These are phyloP conservation scores for Ichneumoninae sp. DNA, from an alignment of 2,888 invertebrate species.

Conservation along the genomic window DNA sequence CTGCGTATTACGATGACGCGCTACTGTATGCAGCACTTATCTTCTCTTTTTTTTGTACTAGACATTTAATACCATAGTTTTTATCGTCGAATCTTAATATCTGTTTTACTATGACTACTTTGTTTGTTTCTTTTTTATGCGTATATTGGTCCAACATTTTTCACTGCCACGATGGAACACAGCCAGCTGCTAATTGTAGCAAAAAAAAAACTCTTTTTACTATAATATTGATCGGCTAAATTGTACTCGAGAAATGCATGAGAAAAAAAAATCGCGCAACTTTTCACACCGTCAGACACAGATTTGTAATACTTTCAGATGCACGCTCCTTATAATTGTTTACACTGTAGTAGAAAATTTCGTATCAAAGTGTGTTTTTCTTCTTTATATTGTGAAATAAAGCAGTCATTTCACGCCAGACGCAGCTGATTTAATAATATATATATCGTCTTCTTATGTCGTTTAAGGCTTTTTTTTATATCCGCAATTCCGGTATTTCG, in stretches of 20 bases:
- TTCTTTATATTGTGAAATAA: constrained; percentile 46
- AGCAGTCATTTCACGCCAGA: constrained; percentile 40
- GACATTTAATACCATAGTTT: constrained; percentile 72
- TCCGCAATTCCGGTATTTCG: constrained; percentile 41
- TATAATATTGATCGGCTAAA: constrained; percentile 3
- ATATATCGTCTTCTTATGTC: constrained; percentile 49
- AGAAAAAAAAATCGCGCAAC: constrained; percentile 14
- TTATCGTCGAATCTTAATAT: constrained; percentile 71
- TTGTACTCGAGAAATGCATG: neutral
- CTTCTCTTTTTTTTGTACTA: constrained; percentile 69
- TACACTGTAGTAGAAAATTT: constrained; percentile 44
- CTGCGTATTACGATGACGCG: neutral
- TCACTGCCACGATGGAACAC: constrained; percentile 26
- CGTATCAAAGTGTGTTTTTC: constrained; percentile 29
- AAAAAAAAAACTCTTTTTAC: neutral
- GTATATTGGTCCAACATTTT: constrained; percentile 41
- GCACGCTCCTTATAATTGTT: constrained; percentile 13
- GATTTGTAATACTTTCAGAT: constrained; percentile 9
- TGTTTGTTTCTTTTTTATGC: constrained; percentile 64
- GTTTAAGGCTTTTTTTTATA: constrained; percentile 51
- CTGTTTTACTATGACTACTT: constrained; percentile 67
- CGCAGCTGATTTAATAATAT: constrained; percentile 41
- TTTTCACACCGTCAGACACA: constrained; percentile 10
- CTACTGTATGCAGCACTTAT: constrained; percentile 26
- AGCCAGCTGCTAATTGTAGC: constrained; percentile 18